phyloP scores from a whole-genome alignment of 2,888 invertebrate genomes.

The Altica lythri region DNA sequence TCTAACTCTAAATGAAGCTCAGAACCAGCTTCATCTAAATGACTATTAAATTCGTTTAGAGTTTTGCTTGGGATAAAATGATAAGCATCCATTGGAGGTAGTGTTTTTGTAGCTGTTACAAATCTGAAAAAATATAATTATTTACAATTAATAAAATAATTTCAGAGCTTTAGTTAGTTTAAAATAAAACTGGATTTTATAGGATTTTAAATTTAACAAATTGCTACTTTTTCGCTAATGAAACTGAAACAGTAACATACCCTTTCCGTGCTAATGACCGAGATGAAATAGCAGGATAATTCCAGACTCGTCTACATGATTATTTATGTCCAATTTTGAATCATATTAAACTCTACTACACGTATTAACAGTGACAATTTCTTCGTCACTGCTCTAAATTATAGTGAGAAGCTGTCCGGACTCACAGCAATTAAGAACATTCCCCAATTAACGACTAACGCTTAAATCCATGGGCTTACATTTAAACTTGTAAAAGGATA shows the following conservation, averaged over 20 bases:
- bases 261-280: slow-evolving; percentile 5
- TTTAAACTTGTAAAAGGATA: neutral
- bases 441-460: slow-evolving; percentile 16
- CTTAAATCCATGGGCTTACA: slow-evolving; percentile 4
- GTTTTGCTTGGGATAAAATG: slow-evolving; percentile 86
- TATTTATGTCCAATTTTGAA: slow-evolving; percentile 17
- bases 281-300: slow-evolving; percentile 7
- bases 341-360: slow-evolving; percentile 15
- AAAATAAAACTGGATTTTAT: too few relatives aligned
- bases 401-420: slow-evolving; percentile 6
- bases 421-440: slow-evolving; percentile 17
- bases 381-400: slow-evolving; percentile 8
- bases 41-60: slow-evolving; percentile 85
- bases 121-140: slow-evolving; percentile 53
- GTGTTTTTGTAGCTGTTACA: slow-evolving; percentile 87
- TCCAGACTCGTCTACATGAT: slow-evolving; percentile 10
- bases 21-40: slow-evolving; percentile 86
- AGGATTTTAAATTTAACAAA: too few relatives aligned
- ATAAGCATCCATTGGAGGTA: slow-evolving; percentile 85
- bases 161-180: too few relatives aligned
- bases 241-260: too few relatives aligned
- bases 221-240: too few relatives aligned
- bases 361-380: slow-evolving; percentile 12
- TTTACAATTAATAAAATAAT: too few relatives aligned
- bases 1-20: slow-evolving; percentile 85